Base-by-base conservation (phyloP, 2,888 invertebrate genomes). In the Stenotaenia linearis region DNA sequence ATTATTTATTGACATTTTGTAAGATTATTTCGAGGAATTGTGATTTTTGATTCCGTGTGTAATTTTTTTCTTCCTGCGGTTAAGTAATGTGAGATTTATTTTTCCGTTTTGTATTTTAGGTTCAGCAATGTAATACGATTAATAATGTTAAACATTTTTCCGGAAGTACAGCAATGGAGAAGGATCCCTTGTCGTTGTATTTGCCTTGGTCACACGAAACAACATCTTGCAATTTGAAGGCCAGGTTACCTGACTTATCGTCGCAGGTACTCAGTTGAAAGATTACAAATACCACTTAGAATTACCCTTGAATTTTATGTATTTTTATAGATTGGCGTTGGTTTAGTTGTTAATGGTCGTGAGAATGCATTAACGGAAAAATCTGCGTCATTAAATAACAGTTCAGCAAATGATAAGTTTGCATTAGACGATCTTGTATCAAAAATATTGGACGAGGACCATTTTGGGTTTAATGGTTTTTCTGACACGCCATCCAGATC, bases 391-490 rank as follows among this genome's bases (percentile, higher is more conserved):
- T 23, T 78, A 61, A 78, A 78, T 23, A 78, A 56, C 30, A 61
- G 40, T 69, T 56, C 61, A n/a, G 75, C 45, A 35, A 79, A 37
- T 79, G 79, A 79, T 25, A 79, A 79, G 56, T 80, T 80, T 78
- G 81, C 81, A 12, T 74, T 81, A 3, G 81, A 81, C 28, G 81
- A 81, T 76, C 77, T 81, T 23, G 81, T 81, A 21, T 79, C 81
- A 6, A 81, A 81, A 75, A 81, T 81, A 37, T 50, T 81, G 75
- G 81, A 81, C 15, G 81, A 81, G 30, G 81, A 81, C 50, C 81
- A 81, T 75, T 80, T 81, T 30, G 74, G 80, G 18, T 78, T 56
- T 32, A 80, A 79, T 77, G 79, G 79, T 6, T 79, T 75, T 75
- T 23, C 75, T 15, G 79, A 79, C 32, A 40, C 25, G 28, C 37